Base-by-base conservation (phyloP, 2,113 vertebrate genomes). In the Phrynocephalus versicolor region DNA sequence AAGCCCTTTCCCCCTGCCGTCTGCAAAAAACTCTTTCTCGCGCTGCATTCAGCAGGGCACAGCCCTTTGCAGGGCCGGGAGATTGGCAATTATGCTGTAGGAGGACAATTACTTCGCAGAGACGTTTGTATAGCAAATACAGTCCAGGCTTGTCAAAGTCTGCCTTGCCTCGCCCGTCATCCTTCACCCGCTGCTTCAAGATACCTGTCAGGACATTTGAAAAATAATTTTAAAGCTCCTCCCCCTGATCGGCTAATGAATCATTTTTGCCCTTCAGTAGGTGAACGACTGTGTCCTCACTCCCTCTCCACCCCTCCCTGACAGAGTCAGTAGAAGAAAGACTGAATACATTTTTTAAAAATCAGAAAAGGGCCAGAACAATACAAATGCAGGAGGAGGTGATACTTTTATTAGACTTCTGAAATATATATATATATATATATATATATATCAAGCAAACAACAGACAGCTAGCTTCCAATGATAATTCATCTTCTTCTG, bases 41-140 rank as follows among this genome's bases (percentile, higher is more conserved):
- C 64, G 82, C 69, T 77, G 79, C 41, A 3, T 1, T 37, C 64
- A 80, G 85, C 72, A 65, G 77, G 88, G 37, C 67, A 37, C 41
- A 84, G 35, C 2, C 25, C 82, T 81, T 57, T 83, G 4, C 55
- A 85, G 27, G 75, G 19, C 39, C 13, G 71, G 83, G 30, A 2
- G 0, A 12, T 83, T n/a, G 62, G 55, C 82, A 83, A 89, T 87
- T 90, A 82, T 13, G 35, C 83, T 72, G 82, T 81, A 75, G 67
- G 84, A 89, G 33, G 19, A 90, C 79, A 58, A 88, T 70, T 90
- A 79, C 74, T 77, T 75, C 76, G 51, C 75, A 65, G 81, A 71
- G 0, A 0, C 23, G 76, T 87, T 92, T 83, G 0, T 77, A 55
- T 1, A 51, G 35, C 3, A 81, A 89, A 86, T 64, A 58, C 18